These are phyloP conservation scores for Acleris holmiana DNA, from an alignment of 2,888 invertebrate species.

Conservation along the genomic window DNA sequence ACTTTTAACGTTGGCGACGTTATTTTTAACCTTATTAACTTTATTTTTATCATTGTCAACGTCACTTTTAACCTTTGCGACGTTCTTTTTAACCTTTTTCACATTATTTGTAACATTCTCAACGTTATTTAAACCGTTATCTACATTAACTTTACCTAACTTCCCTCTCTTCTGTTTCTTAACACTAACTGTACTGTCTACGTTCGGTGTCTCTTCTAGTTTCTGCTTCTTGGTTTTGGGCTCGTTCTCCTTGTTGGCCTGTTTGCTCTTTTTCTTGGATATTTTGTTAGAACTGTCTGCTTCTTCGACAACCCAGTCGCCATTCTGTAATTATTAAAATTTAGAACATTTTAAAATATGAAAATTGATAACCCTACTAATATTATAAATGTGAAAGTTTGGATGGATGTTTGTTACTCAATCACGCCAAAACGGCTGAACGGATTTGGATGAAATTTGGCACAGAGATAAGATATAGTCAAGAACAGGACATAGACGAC, in stretches of 20 bases:
- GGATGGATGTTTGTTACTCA: too few relatives aligned
- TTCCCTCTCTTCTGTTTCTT: conserved; percentile 33
- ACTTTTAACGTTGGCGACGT: conserved; percentile 1
- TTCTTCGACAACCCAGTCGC: conserved; percentile 62
- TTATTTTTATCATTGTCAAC: conserved; percentile 11
- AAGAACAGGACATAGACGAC: too few relatives aligned
- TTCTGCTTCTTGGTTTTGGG: conserved; percentile 45
- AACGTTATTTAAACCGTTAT: conserved; percentile 26
- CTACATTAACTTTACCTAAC: conserved; percentile 31
- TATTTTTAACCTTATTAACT: conserved; percentile 7
- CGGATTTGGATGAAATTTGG: too few relatives aligned
- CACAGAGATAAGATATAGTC: too few relatives aligned
- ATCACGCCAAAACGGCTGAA: too few relatives aligned
- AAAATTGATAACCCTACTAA: too few relatives aligned
- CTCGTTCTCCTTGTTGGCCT: conserved; percentile 59
- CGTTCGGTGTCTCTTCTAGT: conserved; percentile 33
- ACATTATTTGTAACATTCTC: conserved; percentile 24
- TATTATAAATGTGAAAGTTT: too few relatives aligned
- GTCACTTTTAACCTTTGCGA: conserved; percentile 4
- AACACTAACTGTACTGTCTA: conserved; percentile 13
- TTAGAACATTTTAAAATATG: too few relatives aligned
- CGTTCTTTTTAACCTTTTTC: conserved; percentile 27
- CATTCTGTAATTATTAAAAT: conserved; percentile 52
- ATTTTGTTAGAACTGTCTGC: conserved; percentile 47
- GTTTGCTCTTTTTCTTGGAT: conserved; percentile 48